These are phyloP conservation scores for Eupithecia centaureata DNA, from an alignment of 2,888 invertebrate genomes.

Conservation along the genomic window DNA sequence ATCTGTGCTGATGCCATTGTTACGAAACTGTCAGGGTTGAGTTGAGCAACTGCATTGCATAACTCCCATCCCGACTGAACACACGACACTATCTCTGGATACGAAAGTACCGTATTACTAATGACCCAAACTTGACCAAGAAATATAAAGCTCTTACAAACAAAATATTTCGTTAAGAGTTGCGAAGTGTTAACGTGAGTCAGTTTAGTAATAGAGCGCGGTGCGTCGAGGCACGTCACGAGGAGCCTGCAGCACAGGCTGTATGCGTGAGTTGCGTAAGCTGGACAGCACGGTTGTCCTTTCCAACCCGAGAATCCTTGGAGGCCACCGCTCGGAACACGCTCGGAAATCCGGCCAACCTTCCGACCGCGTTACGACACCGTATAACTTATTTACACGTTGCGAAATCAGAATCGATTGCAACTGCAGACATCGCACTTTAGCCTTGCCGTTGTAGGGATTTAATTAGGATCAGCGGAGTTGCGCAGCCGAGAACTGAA, in stretches of 20 bases:
- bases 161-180: constrained; percentile 73
- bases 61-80: constrained; percentile 68
- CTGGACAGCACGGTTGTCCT: constrained; percentile 62
- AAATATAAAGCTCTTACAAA: constrained; percentile 62
- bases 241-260: constrained; percentile 50
- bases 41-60: constrained; percentile 80
- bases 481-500: constrained; percentile 80
- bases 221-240: constrained; percentile 59
- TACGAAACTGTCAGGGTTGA: constrained; percentile 83
- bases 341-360: constrained; percentile 85
- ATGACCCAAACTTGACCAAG: constrained; percentile 67
- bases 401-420: constrained; percentile 84
- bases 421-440: constrained; percentile 82
- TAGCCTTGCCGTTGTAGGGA: constrained; percentile 82
- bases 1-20: constrained; percentile 80
- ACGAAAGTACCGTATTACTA: constrained; percentile 27
- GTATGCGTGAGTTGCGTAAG: constrained; percentile 67
- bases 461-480: constrained; percentile 79
- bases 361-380: constrained; percentile 83
- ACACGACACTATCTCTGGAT: not conserved
- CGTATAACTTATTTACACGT: constrained; percentile 82
- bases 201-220: constrained; percentile 69
- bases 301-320: constrained; percentile 80
- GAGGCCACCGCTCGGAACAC: constrained; percentile 80
- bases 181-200: constrained; percentile 77